phyloP scores from a whole-genome alignment of 1,140 invertebrate species.

The Neomicropteryx cornuta region DNA sequence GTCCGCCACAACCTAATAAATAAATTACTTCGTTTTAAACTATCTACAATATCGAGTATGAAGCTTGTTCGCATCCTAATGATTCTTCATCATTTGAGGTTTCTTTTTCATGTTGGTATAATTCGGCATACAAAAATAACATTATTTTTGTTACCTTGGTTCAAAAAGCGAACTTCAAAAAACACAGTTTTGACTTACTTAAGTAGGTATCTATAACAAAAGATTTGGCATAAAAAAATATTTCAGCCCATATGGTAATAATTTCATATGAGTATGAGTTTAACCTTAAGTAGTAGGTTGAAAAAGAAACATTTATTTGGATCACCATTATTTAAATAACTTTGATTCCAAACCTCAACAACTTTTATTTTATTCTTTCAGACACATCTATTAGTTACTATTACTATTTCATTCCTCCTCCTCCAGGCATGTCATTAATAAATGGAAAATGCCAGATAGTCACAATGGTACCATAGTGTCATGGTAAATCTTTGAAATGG shows the following conservation, averaged over 20 bases:
- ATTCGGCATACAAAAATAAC: not conserved
- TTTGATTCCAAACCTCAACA: not conserved
- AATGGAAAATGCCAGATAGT: too few relatives aligned
- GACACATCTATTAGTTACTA: too few relatives aligned
- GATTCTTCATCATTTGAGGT: constrained; percentile 19
- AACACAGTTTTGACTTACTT: too few relatives aligned
- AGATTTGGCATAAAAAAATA: too few relatives aligned
- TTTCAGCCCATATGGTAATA: too few relatives aligned
- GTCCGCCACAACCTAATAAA: constrained; percentile 49
- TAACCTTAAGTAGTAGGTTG: not conserved
- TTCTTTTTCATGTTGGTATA: constrained; percentile 11
- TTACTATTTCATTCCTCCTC: too few relatives aligned
- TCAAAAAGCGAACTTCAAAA: not conserved
- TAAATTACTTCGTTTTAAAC: not conserved
- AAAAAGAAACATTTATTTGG: not conserved
- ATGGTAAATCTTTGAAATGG: too few relatives aligned
- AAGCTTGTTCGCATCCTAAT: not conserved
- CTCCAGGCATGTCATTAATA: too few relatives aligned
- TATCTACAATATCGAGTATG: not conserved
- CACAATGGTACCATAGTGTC: too few relatives aligned
- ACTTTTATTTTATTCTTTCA: too few relatives aligned
- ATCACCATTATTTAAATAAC: not conserved
- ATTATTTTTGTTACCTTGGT: not conserved
- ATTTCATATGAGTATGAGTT: too few relatives aligned
- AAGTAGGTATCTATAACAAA: too few relatives aligned